Conservation (phyloP, 2,888 invertebrate genomes). For the Cryptocephalus moraei region DNA sequence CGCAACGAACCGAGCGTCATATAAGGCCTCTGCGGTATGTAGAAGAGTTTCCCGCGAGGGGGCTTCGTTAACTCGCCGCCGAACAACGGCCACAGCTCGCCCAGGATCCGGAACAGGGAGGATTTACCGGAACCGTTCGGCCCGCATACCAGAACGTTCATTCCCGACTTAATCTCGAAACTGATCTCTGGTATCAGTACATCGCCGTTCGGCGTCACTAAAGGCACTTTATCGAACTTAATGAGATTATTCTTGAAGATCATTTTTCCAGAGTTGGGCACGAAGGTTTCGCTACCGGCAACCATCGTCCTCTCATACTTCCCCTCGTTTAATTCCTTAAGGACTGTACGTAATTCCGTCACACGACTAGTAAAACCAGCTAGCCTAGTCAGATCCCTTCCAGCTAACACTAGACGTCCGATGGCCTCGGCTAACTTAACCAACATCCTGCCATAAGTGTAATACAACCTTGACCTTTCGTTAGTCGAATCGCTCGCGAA, state of each 20-base stretch:
- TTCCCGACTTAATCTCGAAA: slow-evolving; percentile 82
- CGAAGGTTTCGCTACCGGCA: slow-evolving; percentile 32
- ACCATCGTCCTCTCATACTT: slow-evolving; percentile 62
- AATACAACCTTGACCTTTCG: slow-evolving; percentile 70
- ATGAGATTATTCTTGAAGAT: slow-evolving; percentile 81
- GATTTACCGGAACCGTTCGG: slow-evolving; percentile 99
- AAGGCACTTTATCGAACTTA: slow-evolving; percentile 83
- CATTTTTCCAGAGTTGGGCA: slow-evolving; percentile 68
- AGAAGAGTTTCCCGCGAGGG: slow-evolving; percentile 89
- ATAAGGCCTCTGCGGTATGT: slow-evolving; percentile 94
- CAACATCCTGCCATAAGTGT: slow-evolving; percentile 93
- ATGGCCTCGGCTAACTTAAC: slow-evolving; percentile 96
- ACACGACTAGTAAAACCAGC: slow-evolving; percentile 93
- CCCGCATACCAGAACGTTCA: slow-evolving; percentile 96
- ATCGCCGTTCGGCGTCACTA: slow-evolving; percentile 97
- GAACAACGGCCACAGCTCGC: slow-evolving; percentile 96
- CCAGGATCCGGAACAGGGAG: slow-evolving; percentile 90
- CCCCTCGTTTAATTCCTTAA: slow-evolving; percentile 73
- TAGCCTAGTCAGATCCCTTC: slow-evolving; percentile 85
- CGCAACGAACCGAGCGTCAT: slow-evolving; percentile 93
- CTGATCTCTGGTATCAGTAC: slow-evolving; percentile 78
- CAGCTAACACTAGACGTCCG: slow-evolving; percentile 88
- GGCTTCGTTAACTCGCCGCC: slow-evolving; percentile 88
- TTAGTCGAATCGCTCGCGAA: slow-evolving; percentile 5
- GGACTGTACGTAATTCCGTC: slow-evolving; percentile 75